phyloP scores from a whole-genome alignment of 2,888 invertebrate species.

The Hirudinaria manillensis region DNA sequence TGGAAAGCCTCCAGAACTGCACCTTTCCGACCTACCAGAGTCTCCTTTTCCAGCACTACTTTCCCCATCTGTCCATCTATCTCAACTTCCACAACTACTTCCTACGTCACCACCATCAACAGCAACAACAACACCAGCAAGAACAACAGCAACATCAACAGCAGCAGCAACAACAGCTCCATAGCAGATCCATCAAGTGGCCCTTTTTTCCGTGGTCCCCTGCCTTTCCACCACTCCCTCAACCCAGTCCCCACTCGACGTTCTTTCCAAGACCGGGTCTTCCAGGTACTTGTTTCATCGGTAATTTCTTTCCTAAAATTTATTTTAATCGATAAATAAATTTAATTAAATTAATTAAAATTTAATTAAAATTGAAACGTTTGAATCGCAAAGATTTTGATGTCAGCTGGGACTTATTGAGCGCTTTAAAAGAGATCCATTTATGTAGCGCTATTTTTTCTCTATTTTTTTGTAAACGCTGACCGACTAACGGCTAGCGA shows the following conservation, averaged over 20 bases:
- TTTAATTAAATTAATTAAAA: too few species aligned
- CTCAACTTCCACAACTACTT: slow-evolving; percentile 14
- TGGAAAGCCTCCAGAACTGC: not conserved
- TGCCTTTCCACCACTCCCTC: not conserved
- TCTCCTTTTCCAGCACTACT: slow-evolving; percentile 4
- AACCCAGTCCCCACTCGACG: not conserved
- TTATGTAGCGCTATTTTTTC: too few species aligned
- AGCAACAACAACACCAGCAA: too few species aligned
- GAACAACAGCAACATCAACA: not conserved
- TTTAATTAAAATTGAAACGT: too few species aligned
- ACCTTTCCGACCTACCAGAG: not conserved
- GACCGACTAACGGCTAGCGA: too few species aligned
- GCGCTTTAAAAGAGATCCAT: too few species aligned
- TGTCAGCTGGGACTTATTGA: too few species aligned
- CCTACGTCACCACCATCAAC: not conserved
- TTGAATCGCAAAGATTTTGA: too few species aligned
- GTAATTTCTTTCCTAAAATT: too few species aligned
- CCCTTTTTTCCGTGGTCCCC: not conserved
- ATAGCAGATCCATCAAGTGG: slow-evolving; percentile 11
- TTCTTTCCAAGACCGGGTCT: not conserved
- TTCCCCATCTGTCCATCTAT: slow-evolving; percentile 8
- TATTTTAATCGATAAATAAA: too few species aligned
- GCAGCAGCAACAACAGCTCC: not conserved
- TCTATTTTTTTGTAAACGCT: too few species aligned
- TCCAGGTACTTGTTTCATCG: not conserved